Conservation (phyloP, 2,113 vertebrate genomes). For the Crotalus helleri region DNA sequence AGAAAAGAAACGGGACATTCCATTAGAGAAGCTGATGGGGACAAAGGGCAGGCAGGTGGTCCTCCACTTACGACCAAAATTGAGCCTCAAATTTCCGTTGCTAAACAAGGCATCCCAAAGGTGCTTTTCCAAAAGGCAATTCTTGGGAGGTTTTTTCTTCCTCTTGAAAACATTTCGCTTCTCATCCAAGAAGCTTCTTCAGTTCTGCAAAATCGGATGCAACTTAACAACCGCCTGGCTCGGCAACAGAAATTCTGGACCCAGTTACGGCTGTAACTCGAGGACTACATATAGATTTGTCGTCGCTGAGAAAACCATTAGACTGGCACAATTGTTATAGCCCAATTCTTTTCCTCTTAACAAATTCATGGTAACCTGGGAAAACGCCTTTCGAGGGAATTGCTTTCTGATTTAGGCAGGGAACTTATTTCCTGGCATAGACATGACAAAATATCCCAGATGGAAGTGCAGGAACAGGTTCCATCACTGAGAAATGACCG, state of each 20-base stretch:
- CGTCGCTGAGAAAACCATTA: neutral
- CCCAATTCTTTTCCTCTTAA: neutral
- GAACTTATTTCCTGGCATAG: neutral
- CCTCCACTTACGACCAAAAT: neutral
- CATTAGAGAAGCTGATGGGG: neutral
- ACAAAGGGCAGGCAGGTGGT: neutral
- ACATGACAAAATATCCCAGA: neutral
- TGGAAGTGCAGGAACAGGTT: neutral
- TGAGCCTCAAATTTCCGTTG: neutral
- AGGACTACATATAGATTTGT: neutral
- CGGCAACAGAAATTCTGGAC: neutral
- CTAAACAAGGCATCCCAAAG: neutral
- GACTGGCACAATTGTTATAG: neutral
- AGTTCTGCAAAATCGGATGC: neutral
- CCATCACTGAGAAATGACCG: neutral
- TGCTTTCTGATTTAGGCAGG: neutral
- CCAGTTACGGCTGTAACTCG: neutral
- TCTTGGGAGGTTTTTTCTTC: neutral
- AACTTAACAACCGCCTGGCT: neutral
- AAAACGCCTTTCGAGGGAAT: neutral
- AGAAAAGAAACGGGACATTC: neutral
- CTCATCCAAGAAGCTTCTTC: neutral
- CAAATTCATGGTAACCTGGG: neutral
- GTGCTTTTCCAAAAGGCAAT: neutral
- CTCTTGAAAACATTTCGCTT: neutral